Conservation (phyloP, 2,797 vertebrate species). For the Brotula barbata region DNA sequence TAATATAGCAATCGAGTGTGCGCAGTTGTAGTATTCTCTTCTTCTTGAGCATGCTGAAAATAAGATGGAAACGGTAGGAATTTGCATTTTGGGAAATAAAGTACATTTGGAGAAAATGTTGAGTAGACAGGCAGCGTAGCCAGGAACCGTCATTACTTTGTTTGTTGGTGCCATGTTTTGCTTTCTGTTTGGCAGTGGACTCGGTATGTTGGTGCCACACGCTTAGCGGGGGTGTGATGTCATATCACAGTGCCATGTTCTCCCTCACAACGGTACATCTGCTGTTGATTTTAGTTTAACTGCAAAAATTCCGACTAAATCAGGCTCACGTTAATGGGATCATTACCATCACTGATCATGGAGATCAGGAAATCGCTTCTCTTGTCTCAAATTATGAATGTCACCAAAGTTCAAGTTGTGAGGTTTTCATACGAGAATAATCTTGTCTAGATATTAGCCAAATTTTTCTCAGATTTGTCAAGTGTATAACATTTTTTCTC, state of each 20-base stretch:
- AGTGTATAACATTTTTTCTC: not conserved
- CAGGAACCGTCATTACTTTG: constrained; percentile 51
- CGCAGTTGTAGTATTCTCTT: not conserved
- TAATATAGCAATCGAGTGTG: not conserved
- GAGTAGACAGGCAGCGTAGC: no score
- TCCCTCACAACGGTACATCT: constrained; percentile 64
- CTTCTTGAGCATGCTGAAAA: no score
- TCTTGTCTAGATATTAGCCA: no score
- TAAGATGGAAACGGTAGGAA: constrained; percentile 3
- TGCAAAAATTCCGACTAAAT: constrained; percentile 25
- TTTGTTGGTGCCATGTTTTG: constrained; percentile 55
- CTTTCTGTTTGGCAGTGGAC: constrained; percentile 57
- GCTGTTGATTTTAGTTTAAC: constrained; percentile 62
- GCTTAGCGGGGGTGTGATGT: constrained; percentile 78
- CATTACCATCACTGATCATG: constrained; percentile 19
- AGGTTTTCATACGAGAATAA: no score
- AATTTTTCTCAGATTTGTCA: not conserved
- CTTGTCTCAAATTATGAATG: no score
- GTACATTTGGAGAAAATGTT: constrained; percentile 28
- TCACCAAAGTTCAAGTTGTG: constrained; percentile 3
- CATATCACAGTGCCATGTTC: constrained; percentile 67
- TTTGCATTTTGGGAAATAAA: constrained; percentile 42
- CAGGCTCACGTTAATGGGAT: constrained; percentile 41
- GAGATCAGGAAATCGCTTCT: not conserved
- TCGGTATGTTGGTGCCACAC: constrained; percentile 72